These are phyloP conservation scores for Tachuris rubrigastra DNA, from an alignment of 2,113 vertebrate species.

Conservation along the genomic window DNA sequence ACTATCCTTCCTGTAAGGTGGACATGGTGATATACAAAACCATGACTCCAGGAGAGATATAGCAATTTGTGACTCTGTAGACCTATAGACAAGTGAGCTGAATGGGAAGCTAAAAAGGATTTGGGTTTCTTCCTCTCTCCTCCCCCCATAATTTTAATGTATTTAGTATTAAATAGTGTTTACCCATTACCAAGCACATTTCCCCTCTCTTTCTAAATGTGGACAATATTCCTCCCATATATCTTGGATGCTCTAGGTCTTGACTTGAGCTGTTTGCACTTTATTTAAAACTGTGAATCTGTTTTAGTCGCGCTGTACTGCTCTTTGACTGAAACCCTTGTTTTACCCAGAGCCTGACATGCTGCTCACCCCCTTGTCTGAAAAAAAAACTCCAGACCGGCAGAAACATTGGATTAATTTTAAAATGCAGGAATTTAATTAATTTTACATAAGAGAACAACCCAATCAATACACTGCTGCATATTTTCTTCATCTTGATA, in stretches of 20 bases:
- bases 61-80: neutral
- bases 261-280: neutral
- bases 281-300: neutral
- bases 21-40: neutral
- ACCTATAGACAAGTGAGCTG: neutral
- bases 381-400: neutral
- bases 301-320: neutral
- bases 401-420: neutral
- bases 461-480: neutral
- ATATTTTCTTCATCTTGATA: neutral
- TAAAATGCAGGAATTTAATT: neutral
- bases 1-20: neutral
- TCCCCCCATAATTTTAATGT: rapidly evolving
- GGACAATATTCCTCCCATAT: neutral
- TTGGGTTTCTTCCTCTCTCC: neutral
- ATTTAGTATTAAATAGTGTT: neutral
- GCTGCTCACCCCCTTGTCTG: neutral
- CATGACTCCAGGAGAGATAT: neutral
- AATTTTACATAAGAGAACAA: neutral
- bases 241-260: rapidly evolving
- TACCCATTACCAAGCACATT: neutral
- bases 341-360: neutral
- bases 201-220: neutral
- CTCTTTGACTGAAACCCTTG: neutral
- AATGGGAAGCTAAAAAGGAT: neutral